phyloP scores from a whole-genome alignment of 2,113 vertebrate genomes.

The Bombycilla garrulus region DNA sequence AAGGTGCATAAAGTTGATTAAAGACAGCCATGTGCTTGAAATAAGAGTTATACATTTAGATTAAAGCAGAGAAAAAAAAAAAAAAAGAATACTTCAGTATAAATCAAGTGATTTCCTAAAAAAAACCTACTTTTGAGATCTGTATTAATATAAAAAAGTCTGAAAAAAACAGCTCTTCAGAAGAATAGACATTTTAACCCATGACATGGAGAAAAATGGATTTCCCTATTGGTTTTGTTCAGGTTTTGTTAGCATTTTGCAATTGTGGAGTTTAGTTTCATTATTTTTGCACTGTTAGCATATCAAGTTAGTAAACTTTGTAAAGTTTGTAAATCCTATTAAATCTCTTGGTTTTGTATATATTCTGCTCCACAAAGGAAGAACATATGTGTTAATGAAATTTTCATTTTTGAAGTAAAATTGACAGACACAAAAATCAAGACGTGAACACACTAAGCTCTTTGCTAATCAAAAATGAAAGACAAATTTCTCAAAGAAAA shows the following conservation, averaged over 20 bases:
- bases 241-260: background rate
- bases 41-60: background rate
- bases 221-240: background rate
- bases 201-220: background rate
- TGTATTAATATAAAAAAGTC: background rate
- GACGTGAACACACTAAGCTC: background rate
- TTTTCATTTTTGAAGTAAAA: background rate
- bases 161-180: background rate
- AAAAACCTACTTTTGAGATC: background rate
- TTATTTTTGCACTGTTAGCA: background rate
- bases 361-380: background rate
- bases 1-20: background rate
- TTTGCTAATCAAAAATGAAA: background rate
- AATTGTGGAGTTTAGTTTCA: background rate
- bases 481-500: background rate
- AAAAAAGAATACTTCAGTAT: background rate
- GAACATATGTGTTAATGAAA: background rate
- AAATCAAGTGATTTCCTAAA: background rate
- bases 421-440: background rate
- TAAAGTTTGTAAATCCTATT: background rate
- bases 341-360: background rate
- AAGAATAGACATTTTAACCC: background rate
- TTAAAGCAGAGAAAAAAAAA: background rate
- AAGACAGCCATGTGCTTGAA: background rate
- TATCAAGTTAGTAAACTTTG: background rate